Base-by-base conservation (phyloP, 2,797 vertebrate genomes). In the Sciurus carolinensis region DNA sequence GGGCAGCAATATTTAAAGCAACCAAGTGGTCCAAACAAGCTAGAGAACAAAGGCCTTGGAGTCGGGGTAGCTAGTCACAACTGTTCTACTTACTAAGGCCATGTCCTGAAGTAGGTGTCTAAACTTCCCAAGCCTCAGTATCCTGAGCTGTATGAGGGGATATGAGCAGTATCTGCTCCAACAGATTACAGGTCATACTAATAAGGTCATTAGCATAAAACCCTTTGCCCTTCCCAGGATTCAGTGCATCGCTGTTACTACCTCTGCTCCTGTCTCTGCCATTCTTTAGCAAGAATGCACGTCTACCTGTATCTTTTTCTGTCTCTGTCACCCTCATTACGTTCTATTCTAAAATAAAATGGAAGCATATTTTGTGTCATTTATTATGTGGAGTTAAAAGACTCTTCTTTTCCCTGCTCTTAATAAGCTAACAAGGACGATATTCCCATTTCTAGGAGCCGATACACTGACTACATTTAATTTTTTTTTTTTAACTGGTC, bases 321-420 rank as follows among this genome's bases (percentile, higher is more conserved):
- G 15, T 88, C 87, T 94, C 75, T 91, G 88, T 97, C 75, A 36
- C 50, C 36, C 50, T 54, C 36, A 11, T 24, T 88, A 52, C 75
- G 54, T 95, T 90, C 88, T 17, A n/a, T 72, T 83, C 59, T 67
- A 81, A 94, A 88, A 90, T 72, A 92, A 77, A 88, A 77, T 33
- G 1, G 69, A 95, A 93, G 72, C 66, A n/a, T 69, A 33, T 62
- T 80, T 84, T 87, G 26, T 85, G 44, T 62, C 86, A 91, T 93
- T 93, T 94, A 87, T 87, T 94, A 52, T 14, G 15, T 81, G 42
- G 47, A 64, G 5, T 88, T 93, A 93, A 91, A 73, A 95, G 89
- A 80, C 50, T 75, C 36, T 10, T 77, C 39, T 90, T 80, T 94
- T 84, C 44, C 50, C 77, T 89, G 77, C 14, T 89, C 67, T 97